phyloP scores from a whole-genome alignment of 2,113 vertebrate genomes.

The Origma solitaria region DNA sequence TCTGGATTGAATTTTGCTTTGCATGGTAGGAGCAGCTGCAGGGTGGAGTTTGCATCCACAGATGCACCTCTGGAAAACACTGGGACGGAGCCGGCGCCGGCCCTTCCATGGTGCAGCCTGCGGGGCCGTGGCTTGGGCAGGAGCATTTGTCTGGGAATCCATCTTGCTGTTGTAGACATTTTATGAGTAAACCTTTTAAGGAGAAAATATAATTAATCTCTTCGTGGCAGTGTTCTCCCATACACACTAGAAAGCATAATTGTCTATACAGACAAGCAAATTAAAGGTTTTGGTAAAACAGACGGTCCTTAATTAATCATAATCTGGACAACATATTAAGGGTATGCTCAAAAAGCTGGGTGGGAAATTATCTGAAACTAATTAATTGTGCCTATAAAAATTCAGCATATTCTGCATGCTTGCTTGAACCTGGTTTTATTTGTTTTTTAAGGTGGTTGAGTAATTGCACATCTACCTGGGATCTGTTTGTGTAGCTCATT shows the following conservation, averaged over 20 bases:
- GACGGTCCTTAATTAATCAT: not conserved
- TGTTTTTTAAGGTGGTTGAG: not conserved
- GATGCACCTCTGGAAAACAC: not conserved
- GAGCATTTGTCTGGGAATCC: not conserved
- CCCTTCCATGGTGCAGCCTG: not conserved
- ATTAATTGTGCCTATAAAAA: not conserved
- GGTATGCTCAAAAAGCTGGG: not conserved
- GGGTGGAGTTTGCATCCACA: not conserved
- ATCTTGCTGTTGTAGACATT: not conserved
- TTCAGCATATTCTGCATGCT: not conserved
- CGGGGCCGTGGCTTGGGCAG: fast-evolving
- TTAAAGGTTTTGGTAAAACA: conserved; percentile 16
- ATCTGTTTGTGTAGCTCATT: not conserved
- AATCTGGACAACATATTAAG: not conserved
- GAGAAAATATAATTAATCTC: conserved; percentile 23
- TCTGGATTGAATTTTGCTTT: not conserved
- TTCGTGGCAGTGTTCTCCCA: not conserved
- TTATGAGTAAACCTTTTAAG: not conserved
- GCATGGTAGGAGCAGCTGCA: not conserved
- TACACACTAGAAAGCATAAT: not conserved
- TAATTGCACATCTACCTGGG: not conserved
- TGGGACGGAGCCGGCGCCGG: not conserved
- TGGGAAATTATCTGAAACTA: conserved; percentile 25
- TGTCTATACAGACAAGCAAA: conserved; percentile 10
- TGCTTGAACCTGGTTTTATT: not conserved